Base-by-base conservation (phyloP, 1,140 invertebrate genomes). In the Diabrotica undecimpunctata region DNA sequence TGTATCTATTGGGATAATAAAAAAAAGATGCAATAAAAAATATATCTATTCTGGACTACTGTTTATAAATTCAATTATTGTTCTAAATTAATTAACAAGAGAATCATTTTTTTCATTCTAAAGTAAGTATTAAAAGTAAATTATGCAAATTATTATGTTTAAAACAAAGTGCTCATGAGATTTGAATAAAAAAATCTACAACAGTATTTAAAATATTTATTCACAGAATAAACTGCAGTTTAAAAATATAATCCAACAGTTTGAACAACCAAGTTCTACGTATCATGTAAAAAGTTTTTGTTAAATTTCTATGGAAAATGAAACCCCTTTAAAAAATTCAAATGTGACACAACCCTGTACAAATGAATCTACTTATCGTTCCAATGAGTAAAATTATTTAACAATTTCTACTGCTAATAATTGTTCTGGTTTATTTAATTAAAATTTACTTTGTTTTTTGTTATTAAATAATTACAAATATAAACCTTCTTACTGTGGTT, bases 121-220 rank as follows among this genome's bases (percentile, higher is more conserved):
- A 61, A 41, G 52, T 10, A 61, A 52, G 25, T 61, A 12, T 52
- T 61, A 11, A 9, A n/a, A 6, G 10, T 61, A 10, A 35, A 36
- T 51, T 52, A 52, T 14, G 14, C 14, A 61, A 9, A 52, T 14
- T 51, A 36, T 46, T 51, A 37, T 39, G 62, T 63, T 4, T 25
- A 25, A 25, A 25, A 25, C 25, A 25, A 25, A 25, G 25, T 25
- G 4, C 25, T 25, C 4, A 25, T 4, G 25, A 46, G n/a, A 46
- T 46, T 6, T 46, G 8, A 46, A 46, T 46, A 46, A 46, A 46
- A 46, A 46, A 46, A 8, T n/a, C 41, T 46, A 46, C 8, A 10
- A 46, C 8, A 46, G 8, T 46, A 46, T n/a, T 46, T n/a, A 46
- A 46, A 46, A 46, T 46, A 46, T 46, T 46, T 46, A 46, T 46